phyloP scores from a whole-genome alignment of 2,888 invertebrate species.

The Sphaerophoria rueppellii region DNA sequence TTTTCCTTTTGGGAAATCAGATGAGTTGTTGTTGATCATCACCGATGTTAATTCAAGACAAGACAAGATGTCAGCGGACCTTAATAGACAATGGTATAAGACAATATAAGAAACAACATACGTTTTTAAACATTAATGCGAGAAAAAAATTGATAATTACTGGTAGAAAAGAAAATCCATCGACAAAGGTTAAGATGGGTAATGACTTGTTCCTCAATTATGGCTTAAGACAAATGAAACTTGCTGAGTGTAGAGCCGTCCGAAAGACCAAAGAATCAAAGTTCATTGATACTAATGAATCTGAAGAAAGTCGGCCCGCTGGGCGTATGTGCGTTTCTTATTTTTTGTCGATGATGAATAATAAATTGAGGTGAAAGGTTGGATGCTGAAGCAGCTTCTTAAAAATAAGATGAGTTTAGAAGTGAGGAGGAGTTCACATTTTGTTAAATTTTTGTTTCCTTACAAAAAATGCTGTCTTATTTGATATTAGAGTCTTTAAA shows the following conservation, averaged over 20 bases:
- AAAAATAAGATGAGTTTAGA: neutral
- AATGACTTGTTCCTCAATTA: constrained; percentile 3
- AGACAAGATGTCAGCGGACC: neutral
- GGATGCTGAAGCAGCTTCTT: neutral
- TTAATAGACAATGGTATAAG: constrained; percentile 44
- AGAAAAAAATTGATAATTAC: constrained; percentile 33
- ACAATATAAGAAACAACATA: constrained; percentile 18
- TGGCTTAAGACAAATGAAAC: constrained; percentile 38
- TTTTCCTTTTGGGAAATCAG: constrained; percentile 12
- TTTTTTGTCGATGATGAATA: neutral
- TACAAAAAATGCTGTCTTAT: no score
- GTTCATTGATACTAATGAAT: constrained; percentile 46
- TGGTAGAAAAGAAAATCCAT: constrained; percentile 50
- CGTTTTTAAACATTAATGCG: constrained; percentile 33
- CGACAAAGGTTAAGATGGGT: constrained; percentile 57
- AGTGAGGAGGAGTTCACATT: no score
- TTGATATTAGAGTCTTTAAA: no score
- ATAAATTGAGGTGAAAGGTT: constrained; percentile 1
- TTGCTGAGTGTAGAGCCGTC: neutral
- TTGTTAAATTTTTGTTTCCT: no score
- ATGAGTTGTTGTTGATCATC: constrained; percentile 24
- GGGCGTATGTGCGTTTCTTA: constrained; percentile 16
- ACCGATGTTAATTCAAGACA: constrained; percentile 13
- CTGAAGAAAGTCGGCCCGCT: constrained; percentile 23
- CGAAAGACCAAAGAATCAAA: constrained; percentile 14